These are phyloP conservation scores for Habrosyne pyritoides DNA, from an alignment of 2,888 invertebrate genomes.

Conservation along the genomic window DNA sequence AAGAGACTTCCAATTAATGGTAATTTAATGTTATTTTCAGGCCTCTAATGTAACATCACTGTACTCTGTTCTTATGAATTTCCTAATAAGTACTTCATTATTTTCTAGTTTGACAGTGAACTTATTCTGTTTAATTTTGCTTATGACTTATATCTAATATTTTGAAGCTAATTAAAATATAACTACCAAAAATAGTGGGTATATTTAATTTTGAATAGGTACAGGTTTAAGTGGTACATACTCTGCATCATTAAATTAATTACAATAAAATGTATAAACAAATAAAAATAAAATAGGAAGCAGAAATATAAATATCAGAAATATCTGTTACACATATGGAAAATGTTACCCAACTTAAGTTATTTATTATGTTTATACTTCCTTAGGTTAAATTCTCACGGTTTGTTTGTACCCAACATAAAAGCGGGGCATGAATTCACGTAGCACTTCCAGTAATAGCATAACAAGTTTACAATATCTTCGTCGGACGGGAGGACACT, in stretches of 20 bases:
- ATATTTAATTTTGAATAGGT: too few relatives aligned
- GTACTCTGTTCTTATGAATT: not conserved
- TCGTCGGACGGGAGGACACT: constrained; percentile 54
- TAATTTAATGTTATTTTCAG: not conserved
- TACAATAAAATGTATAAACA: too few relatives aligned
- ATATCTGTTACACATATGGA: too few relatives aligned
- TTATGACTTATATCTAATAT: too few relatives aligned
- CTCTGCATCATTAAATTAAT: too few relatives aligned
- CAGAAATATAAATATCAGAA: too few relatives aligned
- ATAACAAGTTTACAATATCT: constrained; percentile 59
- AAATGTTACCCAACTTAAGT: too few relatives aligned
- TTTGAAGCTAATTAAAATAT: not conserved
- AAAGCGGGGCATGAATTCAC: not conserved
- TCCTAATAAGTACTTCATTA: not conserved
- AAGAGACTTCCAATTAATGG: not conserved
- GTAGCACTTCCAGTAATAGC: constrained; percentile 51
- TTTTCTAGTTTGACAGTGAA: not conserved
- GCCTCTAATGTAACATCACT: not conserved
- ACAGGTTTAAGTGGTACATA: too few relatives aligned
- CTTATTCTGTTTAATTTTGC: not conserved
- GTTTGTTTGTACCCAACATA: not conserved
- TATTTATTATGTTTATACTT: not conserved
- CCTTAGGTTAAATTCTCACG: not conserved
- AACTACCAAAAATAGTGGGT: too few relatives aligned
- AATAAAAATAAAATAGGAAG: too few relatives aligned